phyloP scores from a whole-genome alignment of 2,797 vertebrate species.

The Syndactyla subalaris region DNA sequence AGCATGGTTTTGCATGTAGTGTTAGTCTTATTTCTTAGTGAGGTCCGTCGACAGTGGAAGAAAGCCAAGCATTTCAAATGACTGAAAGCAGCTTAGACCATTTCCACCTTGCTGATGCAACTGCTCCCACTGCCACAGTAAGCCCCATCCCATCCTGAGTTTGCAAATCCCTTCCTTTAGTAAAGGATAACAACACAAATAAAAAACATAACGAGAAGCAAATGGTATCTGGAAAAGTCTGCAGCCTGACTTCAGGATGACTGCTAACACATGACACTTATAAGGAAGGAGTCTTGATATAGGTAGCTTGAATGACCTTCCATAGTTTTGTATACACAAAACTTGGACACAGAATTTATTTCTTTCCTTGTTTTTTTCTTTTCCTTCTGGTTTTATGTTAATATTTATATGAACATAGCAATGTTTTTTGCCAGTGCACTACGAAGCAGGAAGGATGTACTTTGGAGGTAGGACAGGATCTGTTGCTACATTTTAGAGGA shows the following conservation, averaged over 20 bases:
- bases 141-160: not conserved
- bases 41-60: not conserved
- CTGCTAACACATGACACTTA: not conserved
- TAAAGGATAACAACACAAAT: not conserved
- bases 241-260: not conserved
- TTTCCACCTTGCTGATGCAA: not conserved
- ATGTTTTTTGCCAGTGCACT: not conserved
- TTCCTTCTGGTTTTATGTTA: not conserved
- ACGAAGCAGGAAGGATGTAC: not conserved
- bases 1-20: not conserved
- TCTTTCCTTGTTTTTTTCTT: not conserved
- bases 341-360: not conserved
- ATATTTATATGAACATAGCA: not conserved
- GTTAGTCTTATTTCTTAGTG: not conserved
- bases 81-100: not conserved
- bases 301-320: not conserved
- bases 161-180: not conserved
- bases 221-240: not conserved
- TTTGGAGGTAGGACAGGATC: not conserved
- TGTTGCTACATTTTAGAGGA: not conserved
- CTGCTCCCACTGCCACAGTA: not conserved
- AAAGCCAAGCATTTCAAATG: not conserved
- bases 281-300: not conserved
- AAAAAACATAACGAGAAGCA: not conserved
- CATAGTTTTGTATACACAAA: not conserved